Base-by-base conservation (phyloP, 2,113 vertebrate species). In the Micromys minutus region DNA sequence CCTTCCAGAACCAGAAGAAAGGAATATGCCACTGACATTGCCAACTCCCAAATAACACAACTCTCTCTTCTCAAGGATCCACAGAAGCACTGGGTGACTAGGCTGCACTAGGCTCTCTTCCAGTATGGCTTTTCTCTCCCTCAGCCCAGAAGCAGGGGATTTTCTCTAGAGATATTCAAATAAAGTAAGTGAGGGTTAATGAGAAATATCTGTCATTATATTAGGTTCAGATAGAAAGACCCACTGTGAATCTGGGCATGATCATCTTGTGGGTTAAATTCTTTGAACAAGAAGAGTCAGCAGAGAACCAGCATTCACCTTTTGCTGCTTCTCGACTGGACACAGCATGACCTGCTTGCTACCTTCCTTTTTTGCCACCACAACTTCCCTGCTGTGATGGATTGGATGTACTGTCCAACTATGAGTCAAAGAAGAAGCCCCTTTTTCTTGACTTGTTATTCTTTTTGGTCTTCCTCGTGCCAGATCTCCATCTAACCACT, bases 401-500 rank as follows among this genome's bases (percentile, higher is more conserved):
- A 67, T 22, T 22, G 26, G 29, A 31, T 1, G 11, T 21, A 4
- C 36, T 52, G 21, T 39, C 47, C 24, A 71, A 55, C 34, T 57
- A 39, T 36, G 9, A 55, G 9, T 57, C 34, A n/a, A 36, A 21
- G n/a, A n/a, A n/a, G 31, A n/a, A 29, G 22, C 16, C 15, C 13
- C 26, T 42, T 50, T 9, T 55, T 34, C 7, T 36, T 47, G 16
- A 65, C 16, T 22, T 39, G 45, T 69, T 71, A 21, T 95, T 87
- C 89, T 16, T 42, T 97, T 79, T 92, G 19, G 16, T 97, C 96
- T 95, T 90, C 42, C 16, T 87, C 52, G 57, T 4, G 0, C 39
- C 69, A 94, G 84, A 92, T 91, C 79, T 45, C 89, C 24, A 90
- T 90, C 26, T 89, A 79, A 88, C 57, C 55, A 91, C 45, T 93